Percentiles rank a stretch among this genome's conserved stretches.
These are phyloP conservation scores for Girardinichthys multiradiatus DNA, from an alignment of 2,113 vertebrate genomes.

Conservation along the genomic window DNA sequence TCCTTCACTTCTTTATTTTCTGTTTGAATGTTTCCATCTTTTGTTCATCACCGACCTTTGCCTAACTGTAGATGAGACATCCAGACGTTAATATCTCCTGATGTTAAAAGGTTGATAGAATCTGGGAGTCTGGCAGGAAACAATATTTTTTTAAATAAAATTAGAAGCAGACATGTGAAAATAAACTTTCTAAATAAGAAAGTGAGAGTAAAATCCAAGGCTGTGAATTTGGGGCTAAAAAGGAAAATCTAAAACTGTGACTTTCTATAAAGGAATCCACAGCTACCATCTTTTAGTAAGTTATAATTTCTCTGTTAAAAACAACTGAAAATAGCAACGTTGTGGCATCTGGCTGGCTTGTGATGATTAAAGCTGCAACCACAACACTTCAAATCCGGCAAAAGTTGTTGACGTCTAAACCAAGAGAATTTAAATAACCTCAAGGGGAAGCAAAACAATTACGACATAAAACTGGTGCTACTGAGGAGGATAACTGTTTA, in stretches of 20 bases:
- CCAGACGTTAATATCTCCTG: too few species aligned
- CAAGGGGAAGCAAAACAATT: background rate
- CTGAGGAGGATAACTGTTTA: background rate
- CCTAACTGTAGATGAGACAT: too few species aligned
- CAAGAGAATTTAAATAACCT: background rate
- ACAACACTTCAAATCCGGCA: background rate
- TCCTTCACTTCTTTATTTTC: too few species aligned
- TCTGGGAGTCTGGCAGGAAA: too few species aligned
- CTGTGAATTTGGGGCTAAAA: background rate
- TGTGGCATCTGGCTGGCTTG: background rate
- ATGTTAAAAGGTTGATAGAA: too few species aligned
- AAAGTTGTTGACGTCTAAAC: background rate
- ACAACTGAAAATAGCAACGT: background rate
- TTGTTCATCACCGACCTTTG: too few species aligned
- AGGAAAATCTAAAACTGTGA: background rate
- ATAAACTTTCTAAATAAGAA: too few species aligned
- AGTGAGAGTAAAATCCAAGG: background rate
- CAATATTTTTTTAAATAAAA: too few species aligned
- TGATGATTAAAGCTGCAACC: background rate
- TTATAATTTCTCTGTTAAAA: background rate
- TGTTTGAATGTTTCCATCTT: too few species aligned
- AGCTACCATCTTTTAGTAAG: background rate
- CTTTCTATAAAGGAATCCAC: background rate
- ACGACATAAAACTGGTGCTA: background rate
- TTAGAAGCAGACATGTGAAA: too few species aligned